phyloP scores from a whole-genome alignment of 2,797 vertebrate genomes.

The Picus viridis region DNA sequence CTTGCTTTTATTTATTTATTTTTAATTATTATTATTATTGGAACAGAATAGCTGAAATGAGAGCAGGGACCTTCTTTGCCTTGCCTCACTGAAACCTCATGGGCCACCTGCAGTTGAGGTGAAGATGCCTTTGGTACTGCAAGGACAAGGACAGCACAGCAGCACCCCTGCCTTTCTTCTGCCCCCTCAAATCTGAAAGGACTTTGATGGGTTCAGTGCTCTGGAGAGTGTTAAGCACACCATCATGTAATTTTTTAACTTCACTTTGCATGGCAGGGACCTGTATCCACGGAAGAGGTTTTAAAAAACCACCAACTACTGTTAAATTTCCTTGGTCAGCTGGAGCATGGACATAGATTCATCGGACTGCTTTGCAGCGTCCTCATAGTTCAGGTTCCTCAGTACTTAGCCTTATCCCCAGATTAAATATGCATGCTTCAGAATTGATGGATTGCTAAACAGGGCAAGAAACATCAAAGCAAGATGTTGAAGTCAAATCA shows the following conservation, averaged over 20 bases:
- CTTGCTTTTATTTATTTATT: background rate
- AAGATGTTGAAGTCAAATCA: background rate
- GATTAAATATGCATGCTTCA: background rate
- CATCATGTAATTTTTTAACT: background rate
- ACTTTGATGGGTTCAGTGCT: background rate
- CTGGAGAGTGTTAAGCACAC: background rate
- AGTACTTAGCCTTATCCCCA: background rate
- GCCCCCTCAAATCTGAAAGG: background rate
- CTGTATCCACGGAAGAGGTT: background rate
- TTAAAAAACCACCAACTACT: background rate
- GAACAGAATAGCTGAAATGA: background rate
- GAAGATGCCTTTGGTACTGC: background rate
- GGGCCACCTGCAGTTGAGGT: rapidly evolving
- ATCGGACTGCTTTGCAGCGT: background rate
- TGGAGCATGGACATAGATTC: background rate
- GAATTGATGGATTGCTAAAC: background rate
- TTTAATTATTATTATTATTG: background rate
- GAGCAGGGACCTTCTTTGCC: background rate
- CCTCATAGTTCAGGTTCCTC: background rate
- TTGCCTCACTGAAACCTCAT: rapidly evolving
- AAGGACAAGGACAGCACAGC: background rate
- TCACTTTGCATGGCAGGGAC: background rate
- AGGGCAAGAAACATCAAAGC: background rate
- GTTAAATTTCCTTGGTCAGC: background rate
- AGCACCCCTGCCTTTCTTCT: background rate